phyloP scores from a whole-genome alignment of 2,113 vertebrate genomes.

The Syngnathus floridae region DNA sequence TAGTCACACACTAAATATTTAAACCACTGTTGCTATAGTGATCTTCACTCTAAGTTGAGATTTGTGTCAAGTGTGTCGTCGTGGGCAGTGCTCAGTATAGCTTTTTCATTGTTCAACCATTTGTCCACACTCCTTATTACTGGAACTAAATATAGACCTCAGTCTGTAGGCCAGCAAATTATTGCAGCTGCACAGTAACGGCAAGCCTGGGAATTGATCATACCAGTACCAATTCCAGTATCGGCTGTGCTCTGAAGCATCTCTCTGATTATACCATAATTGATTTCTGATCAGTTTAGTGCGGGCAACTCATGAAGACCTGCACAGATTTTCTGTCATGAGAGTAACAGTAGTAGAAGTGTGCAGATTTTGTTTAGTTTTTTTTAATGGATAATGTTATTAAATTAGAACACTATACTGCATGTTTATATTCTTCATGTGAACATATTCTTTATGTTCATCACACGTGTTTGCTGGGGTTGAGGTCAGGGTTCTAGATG shows the following conservation, averaged over 20 bases:
- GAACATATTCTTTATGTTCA: too few relatives aligned
- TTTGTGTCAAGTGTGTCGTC: slow-evolving; percentile 36
- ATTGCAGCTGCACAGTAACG: background rate
- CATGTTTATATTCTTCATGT: too few relatives aligned
- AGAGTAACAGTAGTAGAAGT: background rate
- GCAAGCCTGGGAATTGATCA: background rate
- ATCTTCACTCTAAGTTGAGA: slow-evolving; percentile 45
- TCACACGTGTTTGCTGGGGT: too few relatives aligned
- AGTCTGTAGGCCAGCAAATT: background rate
- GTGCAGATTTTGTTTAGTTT: too few relatives aligned
- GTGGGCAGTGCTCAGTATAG: slow-evolving; percentile 18
- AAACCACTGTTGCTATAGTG: slow-evolving; percentile 61
- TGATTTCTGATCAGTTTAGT: background rate
- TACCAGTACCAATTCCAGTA: background rate
- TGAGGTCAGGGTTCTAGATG: too few relatives aligned
- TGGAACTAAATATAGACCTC: background rate
- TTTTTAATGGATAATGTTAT: too few relatives aligned
- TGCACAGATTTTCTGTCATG: background rate
- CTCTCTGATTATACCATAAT: background rate
- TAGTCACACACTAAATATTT: slow-evolving; percentile 62
- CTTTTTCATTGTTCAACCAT: slow-evolving; percentile 17
- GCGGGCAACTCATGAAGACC: background rate
- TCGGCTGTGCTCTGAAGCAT: background rate
- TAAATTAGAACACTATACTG: too few relatives aligned
- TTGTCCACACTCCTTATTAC: slow-evolving; percentile 3